Evolutionary conservation across 2,797 vertebrate species (phyloP), one percentile per base, ranked within the genome.

Genomic region (Siniperca undulata): DNA sequence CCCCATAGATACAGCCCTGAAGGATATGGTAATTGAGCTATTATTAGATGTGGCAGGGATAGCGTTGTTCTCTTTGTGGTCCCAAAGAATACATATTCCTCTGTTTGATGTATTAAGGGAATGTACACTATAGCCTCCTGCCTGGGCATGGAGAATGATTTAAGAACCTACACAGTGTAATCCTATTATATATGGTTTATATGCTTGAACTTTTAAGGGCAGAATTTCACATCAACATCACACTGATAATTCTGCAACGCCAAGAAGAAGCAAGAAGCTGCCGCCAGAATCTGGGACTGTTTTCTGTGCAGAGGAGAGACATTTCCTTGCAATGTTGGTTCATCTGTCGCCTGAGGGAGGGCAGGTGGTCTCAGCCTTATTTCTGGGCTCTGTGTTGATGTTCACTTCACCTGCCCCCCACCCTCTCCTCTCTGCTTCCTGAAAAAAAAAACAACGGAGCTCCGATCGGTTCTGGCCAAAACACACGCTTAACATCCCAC

Each of bases 31-130:
- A 93, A 93, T 90, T 78, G 83, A 86, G 89, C 89, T 91, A 93
- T 93, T 93, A 93, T 92, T 93, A 93, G 92, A 92, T 87, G 86
- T 75, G 80, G 86, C 84, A 91, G 86, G 75, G 74, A 91, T 86
- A 86, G 88, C 91, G 91, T 91, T 92, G 87, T 91, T 93, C 89
- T 88, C 92, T 93, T 94, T 92, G 93, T 93, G 91, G 93, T 92
- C 80, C 72, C 82, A 77, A 78, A 85, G 82, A 92, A 93, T 88
- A 87, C 88, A 89, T 88, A 87, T 88, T 88, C 68, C 52, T 82
- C 82, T 84, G 85, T 93, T 93, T 92, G 88, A 94, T 91, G 89
- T 91, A 77, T 89, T 86, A 84, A 78, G 70, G 83, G 65, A 87
- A 86, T 67, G 61, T 81, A 79, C 66, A 58, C 76, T 78, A 58